Conservation (phyloP, 2,888 invertebrate genomes). For the Bombylius discolor region DNA sequence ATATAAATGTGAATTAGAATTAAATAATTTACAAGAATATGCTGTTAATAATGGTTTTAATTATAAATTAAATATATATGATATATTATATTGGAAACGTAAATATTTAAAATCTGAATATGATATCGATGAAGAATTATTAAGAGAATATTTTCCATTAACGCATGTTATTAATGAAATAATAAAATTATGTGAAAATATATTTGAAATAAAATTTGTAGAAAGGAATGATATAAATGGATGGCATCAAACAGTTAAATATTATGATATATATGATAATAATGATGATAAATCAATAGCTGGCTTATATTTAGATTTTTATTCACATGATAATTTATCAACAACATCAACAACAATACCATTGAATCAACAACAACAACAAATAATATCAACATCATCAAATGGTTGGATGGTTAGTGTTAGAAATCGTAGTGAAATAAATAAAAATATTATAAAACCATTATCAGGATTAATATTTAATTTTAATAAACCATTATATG, state of each 20-base stretch:
- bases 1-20: constrained; percentile 62
- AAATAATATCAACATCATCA: constrained; percentile 39
- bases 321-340: constrained; percentile 52
- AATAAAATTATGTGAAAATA: constrained; percentile 57
- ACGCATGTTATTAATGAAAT: constrained; percentile 66
- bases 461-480: constrained; percentile 74
- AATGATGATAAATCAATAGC: constrained; percentile 45
- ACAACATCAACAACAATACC: constrained; percentile 26
- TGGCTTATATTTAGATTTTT: constrained; percentile 80
- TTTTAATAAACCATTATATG: constrained; percentile 52
- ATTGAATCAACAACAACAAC: no score
- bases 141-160: constrained; percentile 72
- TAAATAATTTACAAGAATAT: constrained; percentile 57
- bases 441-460: constrained; percentile 52
- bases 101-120: constrained; percentile 55
- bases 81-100: constrained; percentile 76
- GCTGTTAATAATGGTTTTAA: constrained; percentile 59
- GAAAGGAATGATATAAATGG: constrained; percentile 51
- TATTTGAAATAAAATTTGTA: constrained; percentile 66
- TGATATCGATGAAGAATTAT: constrained; percentile 54
- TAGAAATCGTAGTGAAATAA: constrained; percentile 53
- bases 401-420: constrained; percentile 66
- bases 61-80: constrained; percentile 61
- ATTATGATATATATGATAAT: constrained; percentile 63
- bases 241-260: constrained; percentile 80